phyloP scores from a whole-genome alignment of 2,888 invertebrate genomes.

The Tinea trinotella region DNA sequence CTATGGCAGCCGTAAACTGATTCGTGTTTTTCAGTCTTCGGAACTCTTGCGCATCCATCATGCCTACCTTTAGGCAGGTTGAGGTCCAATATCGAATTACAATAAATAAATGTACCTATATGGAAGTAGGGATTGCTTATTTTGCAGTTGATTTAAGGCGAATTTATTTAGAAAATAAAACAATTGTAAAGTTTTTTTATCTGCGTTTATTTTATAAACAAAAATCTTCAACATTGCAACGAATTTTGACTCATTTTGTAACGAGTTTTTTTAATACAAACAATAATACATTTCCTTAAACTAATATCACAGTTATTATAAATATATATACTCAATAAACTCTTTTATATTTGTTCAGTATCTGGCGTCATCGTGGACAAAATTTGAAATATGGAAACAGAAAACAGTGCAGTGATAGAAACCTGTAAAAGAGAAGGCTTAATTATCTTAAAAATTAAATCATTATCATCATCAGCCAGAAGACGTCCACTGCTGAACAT shows the following conservation, averaged over 20 bases:
- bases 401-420: constrained; percentile 91
- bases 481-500: too few species aligned
- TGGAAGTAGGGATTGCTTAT: too few species aligned
- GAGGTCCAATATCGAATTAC: too few species aligned
- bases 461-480: too few species aligned
- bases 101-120: too few species aligned
- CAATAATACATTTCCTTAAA: constrained; percentile 27
- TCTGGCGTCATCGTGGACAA: constrained; percentile 77
- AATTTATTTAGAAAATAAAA: too few species aligned
- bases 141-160: too few species aligned
- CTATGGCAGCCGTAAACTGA: too few species aligned
- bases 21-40: too few species aligned
- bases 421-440: constrained; percentile 74
- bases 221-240: constrained; percentile 36
- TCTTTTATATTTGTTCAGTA: not conserved
- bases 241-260: constrained; percentile 32
- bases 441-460: too few species aligned
- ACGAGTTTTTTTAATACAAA: constrained; percentile 26
- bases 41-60: too few species aligned
- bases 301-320: constrained; percentile 58
- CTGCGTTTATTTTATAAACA: constrained; percentile 66
- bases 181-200: constrained; percentile 21
- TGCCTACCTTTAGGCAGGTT: too few species aligned
- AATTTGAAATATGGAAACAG: constrained; percentile 88
- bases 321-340: not conserved